phyloP scores from a whole-genome alignment of 2,113 vertebrate species.

The Mixornis gularis region DNA sequence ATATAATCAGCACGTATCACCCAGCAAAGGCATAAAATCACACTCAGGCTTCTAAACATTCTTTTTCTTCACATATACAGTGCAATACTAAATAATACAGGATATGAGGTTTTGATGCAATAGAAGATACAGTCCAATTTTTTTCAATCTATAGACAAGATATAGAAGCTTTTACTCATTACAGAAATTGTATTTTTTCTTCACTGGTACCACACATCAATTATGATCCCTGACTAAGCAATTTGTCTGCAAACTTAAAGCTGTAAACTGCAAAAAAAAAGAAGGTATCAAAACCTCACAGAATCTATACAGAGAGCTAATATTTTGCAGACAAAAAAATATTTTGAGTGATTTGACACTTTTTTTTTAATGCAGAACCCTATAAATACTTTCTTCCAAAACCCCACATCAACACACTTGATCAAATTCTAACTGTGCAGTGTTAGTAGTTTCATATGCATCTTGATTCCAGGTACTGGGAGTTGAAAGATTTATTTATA shows the following conservation, averaged over 20 bases:
- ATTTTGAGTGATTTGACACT: constrained; percentile 14
- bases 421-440: constrained; percentile 70
- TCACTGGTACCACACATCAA: not conserved
- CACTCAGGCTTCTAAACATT: not conserved
- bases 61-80: not conserved
- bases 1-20: not conserved
- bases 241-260: constrained; percentile 35
- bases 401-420: constrained; percentile 20
- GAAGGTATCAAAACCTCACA: not conserved
- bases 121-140: not conserved
- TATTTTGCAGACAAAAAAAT: constrained; percentile 42
- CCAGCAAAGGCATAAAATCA: not conserved
- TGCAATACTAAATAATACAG: not conserved
- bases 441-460: constrained; percentile 74
- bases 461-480: constrained; percentile 73
- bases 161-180: not conserved
- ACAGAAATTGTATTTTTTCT: constrained; percentile 31
- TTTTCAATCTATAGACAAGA: not conserved
- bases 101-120: not conserved
- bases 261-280: not conserved
- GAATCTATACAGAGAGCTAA: not conserved
- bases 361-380: not conserved
- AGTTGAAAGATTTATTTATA: constrained; percentile 80
- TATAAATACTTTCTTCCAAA: constrained; percentile 40
- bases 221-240: constrained; percentile 31